Percentiles rank a stretch among this genome's conserved stretches.
These are phyloP conservation scores for Pangasianodon hypophthalmus DNA, from an alignment of 2,113 vertebrate genomes.

Conservation along the genomic window DNA sequence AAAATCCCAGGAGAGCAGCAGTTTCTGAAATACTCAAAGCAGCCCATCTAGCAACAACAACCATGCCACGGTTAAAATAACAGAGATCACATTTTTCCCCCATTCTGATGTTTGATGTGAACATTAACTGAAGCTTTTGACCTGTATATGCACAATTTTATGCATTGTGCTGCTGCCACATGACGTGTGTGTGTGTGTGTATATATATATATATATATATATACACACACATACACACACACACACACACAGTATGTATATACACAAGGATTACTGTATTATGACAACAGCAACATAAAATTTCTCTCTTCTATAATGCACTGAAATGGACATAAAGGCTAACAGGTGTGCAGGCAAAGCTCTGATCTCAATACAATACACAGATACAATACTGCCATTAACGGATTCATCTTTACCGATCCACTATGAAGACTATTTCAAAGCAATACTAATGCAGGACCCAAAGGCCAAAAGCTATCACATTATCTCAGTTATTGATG, in stretches of 20 bases:
- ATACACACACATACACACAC: no score
- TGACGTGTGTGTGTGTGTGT: no score
- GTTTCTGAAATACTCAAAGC: no score
- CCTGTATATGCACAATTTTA: no score
- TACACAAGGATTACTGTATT: not conserved
- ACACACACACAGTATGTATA: not conserved
- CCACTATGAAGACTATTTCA: not conserved
- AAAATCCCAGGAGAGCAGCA: no score
- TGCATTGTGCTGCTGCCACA: no score
- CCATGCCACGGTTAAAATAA: no score
- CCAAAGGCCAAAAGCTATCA: conserved; percentile 1
- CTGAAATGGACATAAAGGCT: conserved; percentile 34
- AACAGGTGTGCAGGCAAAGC: not conserved
- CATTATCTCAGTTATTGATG: not conserved
- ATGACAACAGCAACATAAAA: not conserved
- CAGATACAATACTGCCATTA: not conserved
- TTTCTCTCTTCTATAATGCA: conserved; percentile 19
- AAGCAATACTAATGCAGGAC: not conserved
- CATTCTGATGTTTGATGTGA: no score
- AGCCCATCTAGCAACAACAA: no score
- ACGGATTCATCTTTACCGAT: conserved; percentile 8
- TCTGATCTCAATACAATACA: conserved; percentile 22
- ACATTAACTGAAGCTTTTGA: no score
- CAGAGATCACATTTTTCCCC: no score
- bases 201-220: no score